Conservation (phyloP, 2,113 vertebrate genomes). For the Indri indri region DNA sequence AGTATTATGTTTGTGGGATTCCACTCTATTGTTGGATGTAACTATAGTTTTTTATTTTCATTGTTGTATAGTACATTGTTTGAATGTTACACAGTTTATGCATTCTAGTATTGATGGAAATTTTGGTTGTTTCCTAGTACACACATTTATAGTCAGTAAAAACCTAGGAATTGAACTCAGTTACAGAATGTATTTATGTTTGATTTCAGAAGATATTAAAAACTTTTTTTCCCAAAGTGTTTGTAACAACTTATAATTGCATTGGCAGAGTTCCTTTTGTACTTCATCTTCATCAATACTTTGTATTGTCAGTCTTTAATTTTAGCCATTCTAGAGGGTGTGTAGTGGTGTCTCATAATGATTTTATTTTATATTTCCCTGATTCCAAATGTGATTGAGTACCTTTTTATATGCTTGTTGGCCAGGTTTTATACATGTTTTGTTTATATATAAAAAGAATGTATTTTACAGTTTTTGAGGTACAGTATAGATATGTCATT, state of each 20-base stretch:
- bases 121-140: neutral
- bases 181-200: neutral
- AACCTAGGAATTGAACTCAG: neutral
- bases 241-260: neutral
- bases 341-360: neutral
- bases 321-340: neutral
- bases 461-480: neutral
- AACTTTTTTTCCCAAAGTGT: neutral
- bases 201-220: neutral
- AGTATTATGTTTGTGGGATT: neutral
- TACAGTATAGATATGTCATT: neutral
- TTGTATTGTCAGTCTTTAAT: slow-evolving; percentile 17
- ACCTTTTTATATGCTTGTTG: neutral
- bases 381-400: neutral
- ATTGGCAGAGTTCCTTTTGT: neutral
- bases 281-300: neutral
- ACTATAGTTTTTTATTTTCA: neutral
- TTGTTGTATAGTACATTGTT: neutral
- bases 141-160: neutral
- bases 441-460: neutral
- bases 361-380: neutral
- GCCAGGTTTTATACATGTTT: neutral
- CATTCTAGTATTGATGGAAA: neutral
- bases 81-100: neutral
- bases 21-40: neutral